phyloP scores from a whole-genome alignment of 2,888 invertebrate species.

The Drosophila sordidula region DNA sequence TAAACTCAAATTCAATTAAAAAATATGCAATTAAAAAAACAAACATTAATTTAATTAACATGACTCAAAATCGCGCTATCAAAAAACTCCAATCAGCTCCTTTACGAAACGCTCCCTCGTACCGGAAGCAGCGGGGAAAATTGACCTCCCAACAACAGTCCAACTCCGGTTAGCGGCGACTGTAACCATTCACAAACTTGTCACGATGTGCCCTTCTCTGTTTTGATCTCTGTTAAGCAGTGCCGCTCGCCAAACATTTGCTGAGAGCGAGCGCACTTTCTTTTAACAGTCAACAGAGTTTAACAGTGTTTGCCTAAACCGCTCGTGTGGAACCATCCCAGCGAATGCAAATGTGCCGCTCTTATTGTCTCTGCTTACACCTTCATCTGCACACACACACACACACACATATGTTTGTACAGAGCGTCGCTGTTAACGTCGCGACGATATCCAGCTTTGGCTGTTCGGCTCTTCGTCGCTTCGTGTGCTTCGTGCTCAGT shows the following conservation, averaged over 20 bases:
- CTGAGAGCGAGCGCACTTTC: conserved; percentile 35
- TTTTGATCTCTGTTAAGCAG: conserved; percentile 6
- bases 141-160: conserved; percentile 25
- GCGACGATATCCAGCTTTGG: conserved; percentile 29
- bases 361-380: conserved; percentile 42
- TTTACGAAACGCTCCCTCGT: conserved; percentile 4
- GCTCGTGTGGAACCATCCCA: conserved; percentile 50
- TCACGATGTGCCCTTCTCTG: conserved; percentile 42
- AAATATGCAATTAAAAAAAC: neutral
- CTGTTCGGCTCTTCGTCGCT: conserved; percentile 35
- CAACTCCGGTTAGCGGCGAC: conserved; percentile 29
- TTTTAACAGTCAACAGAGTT: conserved; percentile 27
- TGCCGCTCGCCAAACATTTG: conserved; percentile 11
- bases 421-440: conserved; percentile 21
- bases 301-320: conserved; percentile 36
- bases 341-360: conserved; percentile 54
- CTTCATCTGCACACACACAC: conserved; percentile 30
- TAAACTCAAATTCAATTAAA: neutral
- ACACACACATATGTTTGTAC: conserved; percentile 5
- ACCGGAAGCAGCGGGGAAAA: conserved; percentile 24
- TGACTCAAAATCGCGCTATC: neutral
- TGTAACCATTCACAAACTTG: conserved; percentile 48
- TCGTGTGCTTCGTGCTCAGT: conserved; percentile 40
- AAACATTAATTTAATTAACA: conserved; percentile 2
- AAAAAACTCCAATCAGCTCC: neutral